Percentiles rank a stretch among this genome's conserved stretches.
Evolutionary conservation across 2,113 vertebrate genomes (phyloP).

Genomic region (Microcebus griseorufus): DNA sequence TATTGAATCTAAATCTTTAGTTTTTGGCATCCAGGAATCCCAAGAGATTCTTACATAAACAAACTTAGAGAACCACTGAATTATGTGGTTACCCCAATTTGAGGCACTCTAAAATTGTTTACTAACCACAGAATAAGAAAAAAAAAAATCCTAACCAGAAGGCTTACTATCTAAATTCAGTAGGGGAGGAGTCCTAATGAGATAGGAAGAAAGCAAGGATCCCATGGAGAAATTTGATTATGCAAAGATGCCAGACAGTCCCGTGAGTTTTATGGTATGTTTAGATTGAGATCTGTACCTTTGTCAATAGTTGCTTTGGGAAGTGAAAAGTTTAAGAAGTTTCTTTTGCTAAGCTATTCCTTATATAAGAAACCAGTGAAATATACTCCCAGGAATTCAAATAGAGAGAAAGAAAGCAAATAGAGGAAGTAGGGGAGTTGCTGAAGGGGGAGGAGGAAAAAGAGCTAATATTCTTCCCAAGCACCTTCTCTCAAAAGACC

Average conservation of each 20-base stretch:
- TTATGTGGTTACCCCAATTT: background rate
- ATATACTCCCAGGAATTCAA: conserved; percentile 36
- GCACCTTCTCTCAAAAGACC: background rate
- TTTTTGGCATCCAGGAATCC: background rate
- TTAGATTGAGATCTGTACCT: conserved; percentile 46
- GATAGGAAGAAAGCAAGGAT: background rate
- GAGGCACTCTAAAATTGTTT: background rate
- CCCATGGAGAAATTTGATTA: conserved; percentile 33
- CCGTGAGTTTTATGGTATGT: background rate
- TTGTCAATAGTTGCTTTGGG: conserved; percentile 47
- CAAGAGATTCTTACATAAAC: background rate
- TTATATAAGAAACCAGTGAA: conserved; percentile 56
- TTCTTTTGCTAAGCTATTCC: conserved; percentile 21
- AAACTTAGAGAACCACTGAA: background rate
- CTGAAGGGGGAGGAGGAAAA: background rate
- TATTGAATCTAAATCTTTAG: background rate
- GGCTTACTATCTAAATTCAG: background rate
- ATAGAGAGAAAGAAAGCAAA: conserved; percentile 42
- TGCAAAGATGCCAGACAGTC: conserved; percentile 27
- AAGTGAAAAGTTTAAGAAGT: background rate
- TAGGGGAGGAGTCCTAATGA: background rate
- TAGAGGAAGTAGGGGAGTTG: background rate
- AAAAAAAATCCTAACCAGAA: background rate
- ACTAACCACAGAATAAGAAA: background rate
- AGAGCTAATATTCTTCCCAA: background rate